A percentile compares a stretch with the other conserved stretches of the same genome.
Evolutionary conservation across 2,797 vertebrate genomes (phyloP).

Genomic region (Chaetodon trifasciatus): DNA sequence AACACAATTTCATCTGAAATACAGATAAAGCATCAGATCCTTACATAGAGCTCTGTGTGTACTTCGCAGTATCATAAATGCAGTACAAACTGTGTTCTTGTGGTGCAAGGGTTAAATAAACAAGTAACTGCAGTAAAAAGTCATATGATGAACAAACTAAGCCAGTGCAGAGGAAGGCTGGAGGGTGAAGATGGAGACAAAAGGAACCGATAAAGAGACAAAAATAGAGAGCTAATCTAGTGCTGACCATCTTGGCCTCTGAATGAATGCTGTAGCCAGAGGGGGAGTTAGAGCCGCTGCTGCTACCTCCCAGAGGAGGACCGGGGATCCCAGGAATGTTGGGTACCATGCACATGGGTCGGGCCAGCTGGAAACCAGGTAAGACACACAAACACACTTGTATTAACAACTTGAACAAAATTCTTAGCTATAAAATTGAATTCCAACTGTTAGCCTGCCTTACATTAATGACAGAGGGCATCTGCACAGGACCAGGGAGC

Average conservation of each 20-base stretch:
- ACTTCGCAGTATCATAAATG: constrained; percentile 8
- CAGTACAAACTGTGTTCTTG: constrained; percentile 18
- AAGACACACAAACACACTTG: constrained; percentile 50
- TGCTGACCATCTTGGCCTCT: constrained; percentile 97
- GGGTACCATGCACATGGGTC: constrained; percentile 95
- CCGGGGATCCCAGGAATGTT: constrained; percentile 99
- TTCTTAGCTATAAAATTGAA: constrained; percentile 20
- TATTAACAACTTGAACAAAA: constrained; percentile 34
- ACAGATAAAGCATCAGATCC: not conserved
- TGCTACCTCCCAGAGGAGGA: constrained; percentile 92
- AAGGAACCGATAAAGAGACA: constrained; percentile 67
- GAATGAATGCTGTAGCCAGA: constrained; percentile 92
- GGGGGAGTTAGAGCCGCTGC: constrained; percentile 92
- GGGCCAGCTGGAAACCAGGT: constrained; percentile 88
- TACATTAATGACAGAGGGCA: constrained; percentile 98
- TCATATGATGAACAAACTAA: constrained; percentile 77
- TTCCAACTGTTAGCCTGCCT: constrained; percentile 54
- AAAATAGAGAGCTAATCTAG: constrained; percentile 75
- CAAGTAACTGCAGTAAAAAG: constrained; percentile 52
- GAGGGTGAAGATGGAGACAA: constrained; percentile 68
- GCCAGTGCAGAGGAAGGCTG: constrained; percentile 56
- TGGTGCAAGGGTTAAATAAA: constrained; percentile 58
- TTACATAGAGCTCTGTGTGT: not conserved
- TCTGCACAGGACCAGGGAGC: constrained; percentile 93
- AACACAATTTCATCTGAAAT: constrained; percentile 14